Base-by-base conservation (phyloP, 2,797 vertebrate species). In the Gymnodraco acuticeps region DNA sequence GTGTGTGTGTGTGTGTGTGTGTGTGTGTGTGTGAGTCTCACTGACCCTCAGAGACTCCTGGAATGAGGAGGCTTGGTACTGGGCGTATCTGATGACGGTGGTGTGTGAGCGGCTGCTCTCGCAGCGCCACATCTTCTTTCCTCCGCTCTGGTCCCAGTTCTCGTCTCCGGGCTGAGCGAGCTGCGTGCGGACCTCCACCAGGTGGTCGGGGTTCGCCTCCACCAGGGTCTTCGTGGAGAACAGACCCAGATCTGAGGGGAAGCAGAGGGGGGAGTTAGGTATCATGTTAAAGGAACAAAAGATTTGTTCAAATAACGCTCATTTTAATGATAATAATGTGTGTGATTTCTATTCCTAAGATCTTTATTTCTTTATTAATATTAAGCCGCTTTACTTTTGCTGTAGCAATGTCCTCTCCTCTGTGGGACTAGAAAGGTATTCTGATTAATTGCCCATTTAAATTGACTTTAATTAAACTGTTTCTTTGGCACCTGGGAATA, bases 211-310 rank as follows among this genome's bases (percentile, higher is more conserved):
- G 92, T 99, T 99, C 42, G 98, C 97, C 94, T 99, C 98, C 87
- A 99, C 98, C 91, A 99, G 89, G 0, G 98, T 99, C 95, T 98
- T 99, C 15, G 98, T 99, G 88, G 98, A 99, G 91, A 99, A 99
- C 81, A 99, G 95, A 86, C 98, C 98, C 81, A 99, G 92, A 89
- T 99, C 98, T 99, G 19, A 5, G 15, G 0, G 38, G 51, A 0
- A 4, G 4, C 5, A 1, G 33, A 7, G 5, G 13, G 11, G 66
- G 27, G 3, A 4, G 27, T 27, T 4, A 27, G 27, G 27, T 27
- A 27, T 27, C 27, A 27, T 27, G 4, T 3, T 27, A 27, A 3
- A 27, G 23, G 23, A 4, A 27, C 27, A 3, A 27, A 27, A 27
- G 23, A 3, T 27, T 27, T 27, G 0, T 27, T 27, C 23, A 27